These are phyloP conservation scores for Trissonchulus sp. DNA, from an alignment of 2,888 invertebrate genomes.

Conservation along the genomic window DNA sequence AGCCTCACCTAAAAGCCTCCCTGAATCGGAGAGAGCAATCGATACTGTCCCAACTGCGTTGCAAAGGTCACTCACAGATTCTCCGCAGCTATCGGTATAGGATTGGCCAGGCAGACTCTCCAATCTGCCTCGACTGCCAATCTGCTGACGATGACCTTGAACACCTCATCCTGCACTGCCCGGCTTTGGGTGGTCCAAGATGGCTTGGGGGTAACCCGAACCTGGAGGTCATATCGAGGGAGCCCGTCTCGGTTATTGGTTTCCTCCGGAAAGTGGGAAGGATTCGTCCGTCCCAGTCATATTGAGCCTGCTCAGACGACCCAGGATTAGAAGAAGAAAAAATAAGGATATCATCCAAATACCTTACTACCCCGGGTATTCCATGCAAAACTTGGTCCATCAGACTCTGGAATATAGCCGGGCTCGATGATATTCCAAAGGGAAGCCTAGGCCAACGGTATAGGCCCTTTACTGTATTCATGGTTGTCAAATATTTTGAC, in stretches of 20 bases:
- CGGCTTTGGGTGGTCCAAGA: neutral
- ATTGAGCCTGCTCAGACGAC: neutral
- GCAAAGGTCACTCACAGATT: neutral
- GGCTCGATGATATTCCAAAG: too few relatives aligned
- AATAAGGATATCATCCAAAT: too few relatives aligned
- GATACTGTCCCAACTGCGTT: neutral
- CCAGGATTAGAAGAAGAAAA: neutral
- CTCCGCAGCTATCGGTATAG: neutral
- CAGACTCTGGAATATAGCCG: too few relatives aligned
- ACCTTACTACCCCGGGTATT: too few relatives aligned
- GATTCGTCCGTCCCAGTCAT: neutral
- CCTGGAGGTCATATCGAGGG: neutral
- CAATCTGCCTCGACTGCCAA: neutral
- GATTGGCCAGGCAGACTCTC: too few relatives aligned
- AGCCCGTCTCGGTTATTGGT: neutral
- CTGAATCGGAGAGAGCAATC: neutral
- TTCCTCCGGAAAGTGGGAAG: too few relatives aligned
- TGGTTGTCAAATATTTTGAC: too few relatives aligned
- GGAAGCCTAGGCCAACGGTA: too few relatives aligned
- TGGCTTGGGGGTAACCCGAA: neutral
- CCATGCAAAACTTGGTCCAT: too few relatives aligned
- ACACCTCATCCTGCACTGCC: constrained; percentile 4
- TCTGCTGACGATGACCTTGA: neutral
- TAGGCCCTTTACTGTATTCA: too few relatives aligned
- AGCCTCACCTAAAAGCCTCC: neutral